Base-by-base conservation (phyloP, 2,888 invertebrate genomes). In the Athalia cordata region DNA sequence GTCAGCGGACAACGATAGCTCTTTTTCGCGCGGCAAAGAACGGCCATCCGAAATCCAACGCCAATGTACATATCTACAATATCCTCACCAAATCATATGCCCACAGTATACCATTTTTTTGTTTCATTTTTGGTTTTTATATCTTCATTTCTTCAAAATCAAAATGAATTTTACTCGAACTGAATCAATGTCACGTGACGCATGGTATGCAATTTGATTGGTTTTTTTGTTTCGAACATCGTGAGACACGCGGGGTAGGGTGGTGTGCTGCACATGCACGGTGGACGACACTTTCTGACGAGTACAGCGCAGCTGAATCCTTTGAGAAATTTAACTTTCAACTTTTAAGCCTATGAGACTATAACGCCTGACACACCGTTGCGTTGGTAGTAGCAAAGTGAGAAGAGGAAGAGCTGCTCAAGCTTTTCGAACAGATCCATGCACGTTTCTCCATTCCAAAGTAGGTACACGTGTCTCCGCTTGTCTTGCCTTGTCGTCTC, bases 221-320 rank as follows among this genome's bases (percentile, higher is more conserved):
- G 57, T 77, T 45, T 45, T 78, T 78, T 67, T 49, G 52, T 15
- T 57, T 13, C 15, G 0, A 62, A 29, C 67, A 59, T 70, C 59
- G 59, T 52, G 81, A n/a, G 45, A 13, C 45, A 11, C 50, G 68
- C 59, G 8, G 59, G 59, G 72, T 29, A n/a, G 72, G 72, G n/a
- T n/a, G 7, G 79, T 64, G 66, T 78, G 29, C 29, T 2, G 29
- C 29, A 29, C 29, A 29, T 29, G 29, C 29, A 29, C 29, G 29
- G n/a, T n/a, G n/a, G 29, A 29, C 29, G 29, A 29, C 29, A 29
- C 29, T 29, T 2, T 79, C 77, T 89, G 89, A 89, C 89, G 88
- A 89, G 86, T 85, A 81, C 83, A 84, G 88, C 88, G 86, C 89
- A 89, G 89, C 89, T 89, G 89, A 86, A 86, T 50, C 50, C 50